Evolutionary conservation across 2,888 invertebrate species (phyloP), one percentile per base, ranked within the genome.

Genomic region (Chrysomela aeneicollis): DNA sequence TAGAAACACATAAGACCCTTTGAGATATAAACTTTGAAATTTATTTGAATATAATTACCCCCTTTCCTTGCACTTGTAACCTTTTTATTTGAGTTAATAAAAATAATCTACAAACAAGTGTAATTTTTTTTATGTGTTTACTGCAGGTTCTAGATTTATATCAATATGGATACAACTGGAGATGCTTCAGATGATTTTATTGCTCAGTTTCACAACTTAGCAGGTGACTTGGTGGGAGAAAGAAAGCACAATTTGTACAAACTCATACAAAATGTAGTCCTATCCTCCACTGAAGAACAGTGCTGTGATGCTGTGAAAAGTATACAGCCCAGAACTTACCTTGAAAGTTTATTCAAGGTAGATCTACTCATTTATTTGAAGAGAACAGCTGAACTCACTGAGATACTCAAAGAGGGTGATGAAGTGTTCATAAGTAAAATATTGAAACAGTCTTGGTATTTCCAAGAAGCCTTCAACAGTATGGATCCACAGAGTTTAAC

Each of bases 391-490:
- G 68, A 70, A 55, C 65, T 77, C 3, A 35, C 69, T 10, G 66
- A 71, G 46, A 52, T 76, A 37, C 59, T 77, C 19, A 62, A 70
- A 64, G 63, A 60, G 58, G 76, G 74, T 67, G 71, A 73, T 66
- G 74, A 74, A 42, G 58, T 71, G 6, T 67, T 73, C 18, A 68
- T 72, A 2, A 73, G 73, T 57, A 70, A 68, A 53, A 70, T 77
- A 22, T 59, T 73, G 47, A 77, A 74, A 52, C 70, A 74, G 53
- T n/a, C 17, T 50, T 77, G 76, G 76, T 74, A 74, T 55, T 72
- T 77, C 42, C 54, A 70, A 64, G 68, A 70, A 26, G 66, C 63
- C 15, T 70, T 77, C 37, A 62, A 58, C 26, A 46, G 71, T 59
- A 53, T 69, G 22, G 53, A 63, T 6, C 50, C 68, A 51, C 51